Percentiles rank a stretch among this genome's conserved stretches.
Conservation (phyloP, 2,888 invertebrate species). For the Dolichopus griseipennis region DNA sequence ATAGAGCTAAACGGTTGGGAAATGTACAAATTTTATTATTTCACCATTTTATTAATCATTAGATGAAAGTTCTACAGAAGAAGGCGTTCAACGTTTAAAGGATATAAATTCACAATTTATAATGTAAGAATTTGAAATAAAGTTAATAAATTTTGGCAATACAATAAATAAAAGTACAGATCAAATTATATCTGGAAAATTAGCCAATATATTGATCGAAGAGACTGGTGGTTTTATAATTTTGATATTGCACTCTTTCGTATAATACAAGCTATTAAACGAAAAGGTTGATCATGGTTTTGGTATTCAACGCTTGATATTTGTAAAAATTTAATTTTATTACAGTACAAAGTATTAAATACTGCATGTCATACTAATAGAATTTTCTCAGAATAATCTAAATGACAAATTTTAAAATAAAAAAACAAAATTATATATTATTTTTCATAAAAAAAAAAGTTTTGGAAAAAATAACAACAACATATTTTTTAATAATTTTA, state of each 20-base stretch:
- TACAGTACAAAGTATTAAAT: too few relatives aligned
- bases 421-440: too few relatives aligned
- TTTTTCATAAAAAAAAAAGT: too few relatives aligned
- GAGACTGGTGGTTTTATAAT: slow-evolving; percentile 46
- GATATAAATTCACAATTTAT: slow-evolving; percentile 51
- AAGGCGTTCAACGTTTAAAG: slow-evolving; percentile 49
- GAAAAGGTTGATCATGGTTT: slow-evolving; percentile 45
- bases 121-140: slow-evolving; percentile 45
- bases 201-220: slow-evolving; percentile 39
- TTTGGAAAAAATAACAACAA: too few relatives aligned
- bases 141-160: slow-evolving; percentile 22
- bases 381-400: too few relatives aligned
- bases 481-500: too few relatives aligned
- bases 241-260: slow-evolving; percentile 54
- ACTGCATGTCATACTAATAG: too few relatives aligned
- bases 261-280: slow-evolving; percentile 50
- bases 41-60: slow-evolving; percentile 52
- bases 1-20: slow-evolving; percentile 40
- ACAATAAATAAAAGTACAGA: neutral
- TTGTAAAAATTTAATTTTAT: too few relatives aligned
- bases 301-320: slow-evolving; percentile 59
- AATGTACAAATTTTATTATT: slow-evolving; percentile 53
- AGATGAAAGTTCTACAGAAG: slow-evolving; percentile 45
- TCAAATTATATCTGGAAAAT: slow-evolving; percentile 19
- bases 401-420: too few relatives aligned